Conservation (phyloP, 1,140 invertebrate genomes). For the Telenomus remus region DNA sequence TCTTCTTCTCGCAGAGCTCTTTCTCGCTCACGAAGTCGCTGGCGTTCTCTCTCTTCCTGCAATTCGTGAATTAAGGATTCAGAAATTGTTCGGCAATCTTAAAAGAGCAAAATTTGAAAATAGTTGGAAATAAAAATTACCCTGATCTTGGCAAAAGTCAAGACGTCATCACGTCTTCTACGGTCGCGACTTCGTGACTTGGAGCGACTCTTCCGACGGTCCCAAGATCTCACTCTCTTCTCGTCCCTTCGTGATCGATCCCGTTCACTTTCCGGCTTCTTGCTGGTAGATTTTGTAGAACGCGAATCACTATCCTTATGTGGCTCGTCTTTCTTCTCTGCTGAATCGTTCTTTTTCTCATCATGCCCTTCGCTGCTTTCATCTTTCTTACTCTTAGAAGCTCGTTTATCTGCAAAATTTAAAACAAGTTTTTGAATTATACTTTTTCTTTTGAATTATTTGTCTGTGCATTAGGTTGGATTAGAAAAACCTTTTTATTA, state of each 20-base stretch:
- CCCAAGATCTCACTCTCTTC: conserved; percentile 69
- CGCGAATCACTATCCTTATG: conserved; percentile 69
- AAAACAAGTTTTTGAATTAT: not conserved
- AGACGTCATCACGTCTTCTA: conserved; percentile 74
- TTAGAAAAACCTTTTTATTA: too few species aligned
- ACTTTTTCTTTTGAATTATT: too few species aligned
- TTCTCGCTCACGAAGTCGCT: conserved; percentile 85
- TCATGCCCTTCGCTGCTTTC: conserved; percentile 61
- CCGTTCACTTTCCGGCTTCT: conserved; percentile 71
- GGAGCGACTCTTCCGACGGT: conserved; percentile 66
- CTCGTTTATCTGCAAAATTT: conserved; percentile 32
- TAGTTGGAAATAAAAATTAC: too few species aligned
- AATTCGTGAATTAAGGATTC: too few species aligned
- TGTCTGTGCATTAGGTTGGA: too few species aligned
- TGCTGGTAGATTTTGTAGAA: conserved; percentile 71
- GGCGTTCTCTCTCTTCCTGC: conserved; percentile 85
- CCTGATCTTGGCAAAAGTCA: conserved; percentile 81
- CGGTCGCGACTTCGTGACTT: conserved; percentile 70
- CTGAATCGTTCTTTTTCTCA: conserved; percentile 63
- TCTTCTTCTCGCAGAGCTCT: conserved; percentile 86
- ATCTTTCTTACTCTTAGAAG: conserved; percentile 64
- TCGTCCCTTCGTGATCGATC: conserved; percentile 64
- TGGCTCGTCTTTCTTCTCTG: conserved; percentile 67
- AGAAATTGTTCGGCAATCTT: too few species aligned
- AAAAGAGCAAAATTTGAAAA: too few species aligned